Evolutionary conservation across 1,140 invertebrate genomes (phyloP).

Genomic region (Heliconius himera): DNA sequence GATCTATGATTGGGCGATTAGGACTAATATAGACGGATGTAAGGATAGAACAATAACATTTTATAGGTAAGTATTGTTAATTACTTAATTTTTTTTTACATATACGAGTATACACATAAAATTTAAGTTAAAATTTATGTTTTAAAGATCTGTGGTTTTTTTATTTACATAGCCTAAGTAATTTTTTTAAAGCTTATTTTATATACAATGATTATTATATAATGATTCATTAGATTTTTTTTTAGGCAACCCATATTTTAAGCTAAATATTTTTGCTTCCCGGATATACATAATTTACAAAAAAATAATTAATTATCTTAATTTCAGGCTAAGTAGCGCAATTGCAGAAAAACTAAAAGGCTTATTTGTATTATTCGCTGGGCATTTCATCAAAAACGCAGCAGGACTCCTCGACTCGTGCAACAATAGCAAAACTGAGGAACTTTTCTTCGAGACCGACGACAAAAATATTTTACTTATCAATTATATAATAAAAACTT

Average conservation of each 20-base stretch:
- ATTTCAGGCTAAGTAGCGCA: conserved; percentile 85
- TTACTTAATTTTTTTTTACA: background rate
- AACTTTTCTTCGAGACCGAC: conserved; percentile 80
- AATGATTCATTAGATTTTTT: too few relatives aligned
- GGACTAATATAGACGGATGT: conserved; percentile 81
- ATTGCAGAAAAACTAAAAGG: conserved; percentile 92
- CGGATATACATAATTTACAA: background rate
- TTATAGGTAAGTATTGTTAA: conserved; percentile 83
- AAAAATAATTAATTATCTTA: background rate
- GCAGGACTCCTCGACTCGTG: conserved; percentile 86
- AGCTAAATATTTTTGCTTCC: background rate
- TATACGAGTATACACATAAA: too few relatives aligned
- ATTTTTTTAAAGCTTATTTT: too few relatives aligned
- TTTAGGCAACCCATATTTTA: too few relatives aligned
- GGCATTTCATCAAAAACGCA: conserved; percentile 91
- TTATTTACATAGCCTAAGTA: too few relatives aligned
- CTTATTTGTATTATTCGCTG: conserved; percentile 94
- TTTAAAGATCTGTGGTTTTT: too few relatives aligned
- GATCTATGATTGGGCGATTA: conserved; percentile 92
- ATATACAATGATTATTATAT: too few relatives aligned
- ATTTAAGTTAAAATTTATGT: too few relatives aligned
- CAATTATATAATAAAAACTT: conserved; percentile 87
- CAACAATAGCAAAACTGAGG: conserved; percentile 80
- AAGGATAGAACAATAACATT: conserved; percentile 88
- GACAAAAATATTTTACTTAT: conserved; percentile 84